These are phyloP conservation scores for Chunga burmeisteri DNA, from an alignment of 2,113 vertebrate species.

Conservation along the genomic window DNA sequence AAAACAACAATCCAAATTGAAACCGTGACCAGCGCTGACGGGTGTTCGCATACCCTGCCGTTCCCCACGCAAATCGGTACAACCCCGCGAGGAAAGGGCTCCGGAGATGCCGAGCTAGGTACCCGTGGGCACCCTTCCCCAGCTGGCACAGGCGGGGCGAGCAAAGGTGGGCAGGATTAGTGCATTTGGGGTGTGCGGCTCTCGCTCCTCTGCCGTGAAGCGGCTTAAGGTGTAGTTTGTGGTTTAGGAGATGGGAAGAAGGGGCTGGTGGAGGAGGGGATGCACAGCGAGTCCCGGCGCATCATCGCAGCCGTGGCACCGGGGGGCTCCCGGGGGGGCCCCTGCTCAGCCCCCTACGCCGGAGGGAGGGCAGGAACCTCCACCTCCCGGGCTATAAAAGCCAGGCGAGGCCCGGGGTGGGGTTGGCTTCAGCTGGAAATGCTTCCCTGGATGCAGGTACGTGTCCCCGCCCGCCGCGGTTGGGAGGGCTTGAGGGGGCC, in stretches of 20 bases:
- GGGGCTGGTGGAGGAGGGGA: not conserved
- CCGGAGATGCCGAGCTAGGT: accelerated
- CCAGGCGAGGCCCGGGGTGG: not conserved
- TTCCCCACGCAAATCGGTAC: not conserved
- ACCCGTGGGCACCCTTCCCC: not conserved
- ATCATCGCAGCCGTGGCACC: not conserved
- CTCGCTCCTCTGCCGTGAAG: not conserved
- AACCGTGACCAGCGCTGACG: not conserved
- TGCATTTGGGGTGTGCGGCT: not conserved
- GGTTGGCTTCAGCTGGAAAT: not conserved
- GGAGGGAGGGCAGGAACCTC: not conserved
- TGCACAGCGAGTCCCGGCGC: not conserved
- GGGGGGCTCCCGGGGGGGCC: not conserved
- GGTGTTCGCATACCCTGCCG: not conserved
- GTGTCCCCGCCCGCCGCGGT: not conserved
- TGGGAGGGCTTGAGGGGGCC: not conserved
- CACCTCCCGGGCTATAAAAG: not conserved
- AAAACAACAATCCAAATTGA: not conserved
- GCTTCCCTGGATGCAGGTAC: not conserved
- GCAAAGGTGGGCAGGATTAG: not conserved
- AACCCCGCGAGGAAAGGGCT: not conserved
- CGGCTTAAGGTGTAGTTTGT: not conserved
- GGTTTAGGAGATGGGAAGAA: not conserved
- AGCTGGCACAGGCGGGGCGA: accelerated
- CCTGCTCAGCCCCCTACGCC: not conserved